These are phyloP conservation scores for Platyura marginata DNA, from an alignment of 1,140 invertebrate genomes.

Conservation along the genomic window DNA sequence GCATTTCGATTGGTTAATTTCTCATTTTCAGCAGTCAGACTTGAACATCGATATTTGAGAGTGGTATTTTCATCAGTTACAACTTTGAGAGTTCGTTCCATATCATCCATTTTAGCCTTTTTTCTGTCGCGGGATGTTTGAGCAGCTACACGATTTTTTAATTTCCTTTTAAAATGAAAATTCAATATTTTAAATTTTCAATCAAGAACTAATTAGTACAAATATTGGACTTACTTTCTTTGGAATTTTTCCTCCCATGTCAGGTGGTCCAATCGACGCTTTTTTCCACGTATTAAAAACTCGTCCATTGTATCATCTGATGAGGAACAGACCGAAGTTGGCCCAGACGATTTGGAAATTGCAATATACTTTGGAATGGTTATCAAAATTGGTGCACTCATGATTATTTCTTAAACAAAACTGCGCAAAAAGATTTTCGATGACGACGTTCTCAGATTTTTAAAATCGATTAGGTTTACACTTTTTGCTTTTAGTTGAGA, in stretches of 20 bases:
- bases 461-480: background rate
- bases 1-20: constrained; percentile 32
- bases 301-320: constrained; percentile 25
- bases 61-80: constrained; percentile 43
- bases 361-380: constrained; percentile 27
- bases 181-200: background rate
- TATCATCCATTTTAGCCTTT: constrained; percentile 75
- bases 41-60: constrained; percentile 41
- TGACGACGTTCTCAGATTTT: background rate
- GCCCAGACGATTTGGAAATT: constrained; percentile 24
- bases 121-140: constrained; percentile 95
- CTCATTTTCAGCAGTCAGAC: constrained; percentile 43
- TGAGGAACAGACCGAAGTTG: constrained; percentile 31
- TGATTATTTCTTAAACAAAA: constrained; percentile 9
- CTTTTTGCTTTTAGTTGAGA: too few relatives aligned
- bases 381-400: constrained; percentile 30
- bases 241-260: constrained; percentile 68
- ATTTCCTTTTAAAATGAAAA: constrained; percentile 42
- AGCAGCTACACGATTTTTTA: constrained; percentile 95
- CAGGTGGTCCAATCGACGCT: constrained; percentile 54
- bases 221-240: constrained; percentile 45
- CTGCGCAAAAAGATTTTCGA: background rate
- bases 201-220: background rate
- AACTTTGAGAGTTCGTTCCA: constrained; percentile 51
- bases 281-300: constrained; percentile 33